Evolutionary conservation across 2,797 vertebrate species (phyloP), one percentile per base, ranked within the genome.

Genomic region (Sus cebifrons): DNA sequence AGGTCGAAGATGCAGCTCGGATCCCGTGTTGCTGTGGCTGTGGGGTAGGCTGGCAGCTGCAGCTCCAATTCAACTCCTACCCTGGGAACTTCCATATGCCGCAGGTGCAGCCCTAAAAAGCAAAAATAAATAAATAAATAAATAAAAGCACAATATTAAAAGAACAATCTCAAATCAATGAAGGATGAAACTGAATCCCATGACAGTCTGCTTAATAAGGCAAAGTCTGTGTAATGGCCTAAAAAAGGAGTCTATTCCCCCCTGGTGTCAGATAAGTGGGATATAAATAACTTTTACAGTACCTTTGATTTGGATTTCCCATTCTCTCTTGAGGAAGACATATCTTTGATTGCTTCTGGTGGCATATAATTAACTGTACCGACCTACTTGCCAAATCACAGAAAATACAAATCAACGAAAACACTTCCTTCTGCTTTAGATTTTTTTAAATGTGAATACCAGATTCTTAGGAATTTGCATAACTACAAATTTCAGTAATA

Each of bases 361-460:
- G 99, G 99, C 99, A 99, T 99, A 56, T 99, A 99, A 98, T 99
- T 99, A 97, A 99, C 98, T n/a, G 99, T 99, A 93, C 99, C 99
- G 86, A 99, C 99, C 99, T 99, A 98, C 77, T 11, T 95, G 79
- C 13, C 90, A 97, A 98, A 70, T 88, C 86, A 96, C 27, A 97
- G 77, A 95, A 95, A 95, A 89, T 29, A 97, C 6, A 82, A 86
- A 95, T 94, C 65, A 96, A 49, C 88, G 64, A 91, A 95, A 96
- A 75, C 36, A 83, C 15, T 77, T 93, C 3, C 70, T 68, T 96
- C 62, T 95, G 68, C 56, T 83, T 95, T 77, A 25, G 1, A 54
- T 82, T 64, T 78, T 74, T 78, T 7, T 91, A 92, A 91, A 85
- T 15, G 91, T 2, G 14, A 89, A 89, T 78, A 23, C 14, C 56